These are phyloP conservation scores for Corbicula japonica DNA, from an alignment of 2,888 invertebrate species.

Conservation along the genomic window DNA sequence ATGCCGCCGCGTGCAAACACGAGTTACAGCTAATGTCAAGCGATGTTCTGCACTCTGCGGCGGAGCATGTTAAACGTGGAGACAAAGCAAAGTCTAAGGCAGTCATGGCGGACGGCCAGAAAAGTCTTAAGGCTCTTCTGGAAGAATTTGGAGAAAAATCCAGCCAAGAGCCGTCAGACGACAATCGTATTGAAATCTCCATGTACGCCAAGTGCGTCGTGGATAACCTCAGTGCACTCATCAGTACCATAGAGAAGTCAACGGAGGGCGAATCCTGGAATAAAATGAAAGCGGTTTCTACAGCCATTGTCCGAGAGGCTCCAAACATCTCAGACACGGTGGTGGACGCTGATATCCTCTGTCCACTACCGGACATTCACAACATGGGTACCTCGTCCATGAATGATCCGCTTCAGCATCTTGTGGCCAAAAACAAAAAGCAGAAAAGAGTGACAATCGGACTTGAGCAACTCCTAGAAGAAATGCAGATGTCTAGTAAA, in stretches of 20 bases:
- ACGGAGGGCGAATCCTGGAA: slow-evolving; percentile 69
- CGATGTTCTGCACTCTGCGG: slow-evolving; percentile 62
- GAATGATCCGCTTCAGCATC: slow-evolving; percentile 33
- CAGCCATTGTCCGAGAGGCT: slow-evolving; percentile 73
- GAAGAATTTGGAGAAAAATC: slow-evolving; percentile 63
- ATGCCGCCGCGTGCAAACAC: slow-evolving; percentile 61
- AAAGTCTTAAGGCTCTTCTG: slow-evolving; percentile 59
- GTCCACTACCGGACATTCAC: slow-evolving; percentile 70
- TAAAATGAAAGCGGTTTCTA: slow-evolving; percentile 74
- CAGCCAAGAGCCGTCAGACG: slow-evolving; percentile 36
- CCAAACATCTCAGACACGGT: slow-evolving; percentile 71
- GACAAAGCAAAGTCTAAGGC: slow-evolving; percentile 50
- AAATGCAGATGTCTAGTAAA: no score
- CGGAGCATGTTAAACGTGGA: slow-evolving; percentile 59
- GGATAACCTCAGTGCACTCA: slow-evolving; percentile 69
- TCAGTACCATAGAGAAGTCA: slow-evolving; percentile 59
- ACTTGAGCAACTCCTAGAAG: slow-evolving; percentile 26
- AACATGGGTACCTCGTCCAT: slow-evolving; percentile 39
- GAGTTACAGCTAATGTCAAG: slow-evolving; percentile 65
- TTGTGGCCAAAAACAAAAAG: slow-evolving; percentile 33
- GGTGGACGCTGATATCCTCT: slow-evolving; percentile 58
- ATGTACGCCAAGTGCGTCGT: slow-evolving; percentile 62
- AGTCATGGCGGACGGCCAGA: slow-evolving; percentile 65
- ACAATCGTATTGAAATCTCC: slow-evolving; percentile 47
- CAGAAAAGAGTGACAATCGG: slow-evolving; percentile 27